Evolutionary conservation across 2,797 vertebrate species (phyloP).

Genomic region (Pelochelys cantorii): DNA sequence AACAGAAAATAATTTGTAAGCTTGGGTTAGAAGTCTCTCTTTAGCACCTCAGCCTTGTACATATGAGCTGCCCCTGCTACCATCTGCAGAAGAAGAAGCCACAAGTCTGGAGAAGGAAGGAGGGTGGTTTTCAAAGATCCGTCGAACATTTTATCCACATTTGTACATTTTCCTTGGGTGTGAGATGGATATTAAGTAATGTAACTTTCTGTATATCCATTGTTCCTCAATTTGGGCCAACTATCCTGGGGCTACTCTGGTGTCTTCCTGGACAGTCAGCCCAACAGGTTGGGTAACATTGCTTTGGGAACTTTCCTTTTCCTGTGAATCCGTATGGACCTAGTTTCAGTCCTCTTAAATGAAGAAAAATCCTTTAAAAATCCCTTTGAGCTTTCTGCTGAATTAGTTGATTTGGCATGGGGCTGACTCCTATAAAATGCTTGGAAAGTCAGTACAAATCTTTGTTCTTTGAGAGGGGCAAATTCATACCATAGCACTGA

Average conservation of each 20-base stretch:
- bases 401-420: background rate
- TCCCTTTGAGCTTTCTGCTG: background rate
- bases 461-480: background rate
- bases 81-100: background rate
- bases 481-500: background rate
- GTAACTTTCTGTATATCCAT: background rate
- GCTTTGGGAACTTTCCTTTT: background rate
- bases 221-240: background rate
- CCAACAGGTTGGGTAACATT: background rate
- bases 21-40: background rate
- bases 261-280: background rate
- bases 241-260: background rate
- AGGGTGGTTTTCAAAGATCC: background rate
- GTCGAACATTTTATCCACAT: background rate
- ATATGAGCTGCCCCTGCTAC: background rate
- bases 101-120: background rate
- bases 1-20: background rate
- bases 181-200: background rate
- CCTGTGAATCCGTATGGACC: background rate
- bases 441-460: background rate
- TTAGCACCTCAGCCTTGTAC: background rate
- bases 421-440: background rate
- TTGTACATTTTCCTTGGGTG: background rate
- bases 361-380: background rate
- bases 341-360: background rate